These are phyloP conservation scores for Oreortyx pictus DNA, from an alignment of 2,797 vertebrate species.

Conservation along the genomic window DNA sequence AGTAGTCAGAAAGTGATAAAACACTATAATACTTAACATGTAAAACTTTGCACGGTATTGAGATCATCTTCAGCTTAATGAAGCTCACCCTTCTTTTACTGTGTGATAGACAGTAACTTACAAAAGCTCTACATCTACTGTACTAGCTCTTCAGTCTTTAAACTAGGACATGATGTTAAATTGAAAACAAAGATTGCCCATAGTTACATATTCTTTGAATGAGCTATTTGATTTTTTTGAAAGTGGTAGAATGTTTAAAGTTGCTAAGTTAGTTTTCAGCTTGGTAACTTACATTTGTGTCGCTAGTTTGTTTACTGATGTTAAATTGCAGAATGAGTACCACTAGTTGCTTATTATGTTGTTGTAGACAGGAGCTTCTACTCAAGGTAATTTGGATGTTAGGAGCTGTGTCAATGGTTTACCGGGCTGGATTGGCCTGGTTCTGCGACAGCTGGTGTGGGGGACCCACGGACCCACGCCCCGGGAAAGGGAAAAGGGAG, in stretches of 20 bases:
- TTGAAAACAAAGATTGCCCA: too few relatives aligned
- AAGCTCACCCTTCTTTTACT: not conserved
- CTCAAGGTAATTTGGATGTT: not conserved
- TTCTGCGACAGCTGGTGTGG: too few relatives aligned
- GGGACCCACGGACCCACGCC: too few relatives aligned
- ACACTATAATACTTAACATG: not conserved
- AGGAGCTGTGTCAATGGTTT: not conserved
- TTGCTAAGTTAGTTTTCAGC: not conserved
- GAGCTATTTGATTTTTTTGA: accelerated
- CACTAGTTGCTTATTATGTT: accelerated
- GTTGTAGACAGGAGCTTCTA: not conserved
- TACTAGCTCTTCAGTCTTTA: not conserved
- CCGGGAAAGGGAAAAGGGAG: too few relatives aligned
- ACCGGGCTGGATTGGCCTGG: too few relatives aligned
- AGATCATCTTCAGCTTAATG: not conserved
- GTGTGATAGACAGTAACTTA: not conserved
- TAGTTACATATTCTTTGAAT: not conserved
- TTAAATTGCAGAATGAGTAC: not conserved
- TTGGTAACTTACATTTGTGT: not conserved
- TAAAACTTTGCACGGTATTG: not conserved
- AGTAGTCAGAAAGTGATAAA: not conserved
- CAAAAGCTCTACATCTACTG: not conserved
- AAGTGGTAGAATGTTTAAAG: not conserved
- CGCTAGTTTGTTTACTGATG: not conserved
- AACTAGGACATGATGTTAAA: not conserved